Conservation (phyloP, 2,888 invertebrate genomes). For the Plagodis pulveraria region DNA sequence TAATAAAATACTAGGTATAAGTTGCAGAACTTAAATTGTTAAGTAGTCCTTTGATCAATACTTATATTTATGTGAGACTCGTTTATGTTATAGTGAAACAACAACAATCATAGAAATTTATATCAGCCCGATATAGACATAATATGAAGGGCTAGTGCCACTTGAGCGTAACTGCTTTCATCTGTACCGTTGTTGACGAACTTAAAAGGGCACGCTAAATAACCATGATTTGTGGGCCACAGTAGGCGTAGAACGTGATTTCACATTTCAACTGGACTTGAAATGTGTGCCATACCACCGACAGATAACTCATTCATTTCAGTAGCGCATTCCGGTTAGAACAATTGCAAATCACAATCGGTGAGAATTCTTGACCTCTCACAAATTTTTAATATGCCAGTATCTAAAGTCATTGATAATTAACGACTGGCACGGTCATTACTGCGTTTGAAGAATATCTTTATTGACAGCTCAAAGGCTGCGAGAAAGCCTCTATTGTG, state of each 20-base stretch:
- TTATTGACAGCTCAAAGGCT: constrained; percentile 75
- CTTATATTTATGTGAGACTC: background rate
- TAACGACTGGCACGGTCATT: constrained; percentile 63
- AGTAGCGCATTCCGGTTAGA: constrained; percentile 29
- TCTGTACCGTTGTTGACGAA: constrained; percentile 30
- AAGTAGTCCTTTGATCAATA: no score
- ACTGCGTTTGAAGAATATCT: constrained; percentile 60
- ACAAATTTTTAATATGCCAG: constrained; percentile 41
- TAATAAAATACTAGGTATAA: no score
- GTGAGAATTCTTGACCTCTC: constrained; percentile 45
- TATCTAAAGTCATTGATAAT: constrained; percentile 57
- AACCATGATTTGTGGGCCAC: constrained; percentile 32
- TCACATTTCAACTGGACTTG: constrained; percentile 24
- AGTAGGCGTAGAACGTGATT: constrained; percentile 29
- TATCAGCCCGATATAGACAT: constrained; percentile 30
- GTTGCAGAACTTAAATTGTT: no score
- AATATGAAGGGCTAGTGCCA: constrained; percentile 36
- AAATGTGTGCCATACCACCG: constrained; percentile 26
- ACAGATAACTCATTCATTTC: constrained; percentile 23
- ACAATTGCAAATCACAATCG: constrained; percentile 36
- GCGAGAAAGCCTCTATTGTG: constrained; percentile 72
- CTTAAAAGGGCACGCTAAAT: constrained; percentile 35
- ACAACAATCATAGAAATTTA: constrained; percentile 35
- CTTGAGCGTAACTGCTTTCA: constrained; percentile 32
- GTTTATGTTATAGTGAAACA: constrained; percentile 33